phyloP scores from a whole-genome alignment of 2,797 vertebrate genomes.

The Thripadectes ignobilis region DNA sequence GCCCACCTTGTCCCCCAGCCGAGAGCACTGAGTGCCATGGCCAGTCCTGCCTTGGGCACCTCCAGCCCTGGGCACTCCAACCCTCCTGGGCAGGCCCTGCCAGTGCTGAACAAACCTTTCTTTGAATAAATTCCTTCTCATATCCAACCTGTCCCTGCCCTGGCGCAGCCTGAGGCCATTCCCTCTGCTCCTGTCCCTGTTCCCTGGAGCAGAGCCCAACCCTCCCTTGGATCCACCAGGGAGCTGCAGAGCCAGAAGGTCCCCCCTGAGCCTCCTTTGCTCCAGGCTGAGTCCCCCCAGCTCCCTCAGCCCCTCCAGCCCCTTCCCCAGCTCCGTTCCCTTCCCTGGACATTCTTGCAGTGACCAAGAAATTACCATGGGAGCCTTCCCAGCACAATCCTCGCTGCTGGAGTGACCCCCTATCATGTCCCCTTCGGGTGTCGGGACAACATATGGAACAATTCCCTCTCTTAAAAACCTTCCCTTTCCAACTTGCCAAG shows the following conservation, averaged over 20 bases:
- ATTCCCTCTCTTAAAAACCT: not conserved
- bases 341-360: accelerated
- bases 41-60: not conserved
- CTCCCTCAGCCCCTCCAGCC: not conserved
- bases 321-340: not conserved
- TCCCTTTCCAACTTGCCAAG: accelerated
- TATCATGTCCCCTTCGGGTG: accelerated
- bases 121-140: accelerated
- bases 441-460: accelerated
- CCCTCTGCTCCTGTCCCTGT: not conserved
- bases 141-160: accelerated
- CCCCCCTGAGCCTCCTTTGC: not conserved
- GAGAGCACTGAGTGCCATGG: not conserved
- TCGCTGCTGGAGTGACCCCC: not conserved
- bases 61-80: not conserved
- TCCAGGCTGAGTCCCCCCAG: not conserved
- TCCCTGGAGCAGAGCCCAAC: not conserved
- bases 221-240: not conserved
- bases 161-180: not conserved
- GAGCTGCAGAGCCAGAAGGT: not conserved
- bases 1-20: too few relatives aligned
- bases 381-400: too few relatives aligned
- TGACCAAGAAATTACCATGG: not conserved
- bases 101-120: accelerated
- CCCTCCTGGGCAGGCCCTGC: too few relatives aligned